Conservation (phyloP, 2,113 vertebrate genomes). For the Scalopus aquaticus region DNA sequence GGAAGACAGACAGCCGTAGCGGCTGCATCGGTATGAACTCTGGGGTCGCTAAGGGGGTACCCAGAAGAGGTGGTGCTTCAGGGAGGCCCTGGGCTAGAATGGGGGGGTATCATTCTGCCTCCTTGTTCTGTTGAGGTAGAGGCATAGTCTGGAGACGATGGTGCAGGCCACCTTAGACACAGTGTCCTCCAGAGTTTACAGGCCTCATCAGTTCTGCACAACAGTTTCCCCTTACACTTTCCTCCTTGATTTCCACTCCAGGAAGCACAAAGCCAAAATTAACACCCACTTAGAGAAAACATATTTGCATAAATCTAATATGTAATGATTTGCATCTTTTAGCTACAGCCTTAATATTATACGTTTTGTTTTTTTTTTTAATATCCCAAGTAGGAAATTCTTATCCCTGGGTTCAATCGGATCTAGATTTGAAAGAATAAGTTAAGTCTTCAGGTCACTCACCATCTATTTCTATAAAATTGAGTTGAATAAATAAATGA, state of each 20-base stretch:
- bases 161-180: neutral
- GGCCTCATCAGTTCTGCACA: conserved; percentile 30
- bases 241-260: neutral
- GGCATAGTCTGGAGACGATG: neutral
- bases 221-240: neutral
- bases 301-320: neutral
- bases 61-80: neutral
- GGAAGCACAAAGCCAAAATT: conserved; percentile 6
- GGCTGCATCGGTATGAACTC: neutral
- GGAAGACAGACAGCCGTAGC: neutral
- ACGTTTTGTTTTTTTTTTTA: neutral
- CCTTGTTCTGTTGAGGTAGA: neutral
- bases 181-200: neutral
- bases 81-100: neutral
- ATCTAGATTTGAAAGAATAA: conserved; percentile 6
- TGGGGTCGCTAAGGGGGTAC: neutral
- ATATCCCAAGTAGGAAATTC: neutral
- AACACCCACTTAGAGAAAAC: neutral
- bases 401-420: neutral
- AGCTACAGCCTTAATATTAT: neutral
- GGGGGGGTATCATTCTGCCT: neutral
- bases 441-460: neutral
- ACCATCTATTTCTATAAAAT: neutral
- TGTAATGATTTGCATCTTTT: neutral
- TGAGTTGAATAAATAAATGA: neutral